Evolutionary conservation across 2,888 invertebrate genomes (phyloP), one percentile per base, ranked within the genome.

Genomic region (Melangyna quadrimaculata): DNA sequence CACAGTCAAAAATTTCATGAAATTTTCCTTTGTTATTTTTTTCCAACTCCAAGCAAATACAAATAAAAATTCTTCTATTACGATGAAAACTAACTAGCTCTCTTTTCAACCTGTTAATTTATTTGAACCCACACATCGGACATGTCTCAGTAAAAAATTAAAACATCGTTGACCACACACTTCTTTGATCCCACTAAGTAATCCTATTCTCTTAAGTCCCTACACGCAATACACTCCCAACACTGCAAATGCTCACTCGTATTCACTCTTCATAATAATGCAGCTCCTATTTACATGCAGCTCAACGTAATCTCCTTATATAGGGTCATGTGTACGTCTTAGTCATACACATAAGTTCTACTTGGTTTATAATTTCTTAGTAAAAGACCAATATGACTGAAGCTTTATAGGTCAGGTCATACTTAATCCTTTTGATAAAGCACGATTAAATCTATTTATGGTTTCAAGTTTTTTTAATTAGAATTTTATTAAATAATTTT

Each of bases 401-500:
- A 65, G 45, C 43, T 45, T 63, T 29, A 9, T 19, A 65, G 29
- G 29, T 48, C 48, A 67, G 48, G 48, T 67, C 51, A 67, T 51
- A 14, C 35, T 10, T 51, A 48, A 37, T 32, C 35, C 22, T 22
- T 22, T 17, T 51, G 12, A 35, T 51, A 51, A 51, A 48, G 51
- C 32, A 48, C 5, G 10, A 37, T 24, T 48, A 14, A 19, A 45
- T 14, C 32, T 45, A 32, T 51, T 24, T 17, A 35, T 48, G 29
- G 14, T 29, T 65, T 29, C 14, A 27, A 22, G 35, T 7, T 0
- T 51, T 48, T 7, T 0, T 51, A 32, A 37, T 48, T 27, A 48
- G 48, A 81, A 73, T 59, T 86, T 63, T 78, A 86, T 86, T 78
- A 78, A 24, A 78, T 81, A 86, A 55, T 74, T 57, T 24, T 73